phyloP scores from a whole-genome alignment of 2,113 vertebrate genomes.

The Poeciliopsis prolifica region DNA sequence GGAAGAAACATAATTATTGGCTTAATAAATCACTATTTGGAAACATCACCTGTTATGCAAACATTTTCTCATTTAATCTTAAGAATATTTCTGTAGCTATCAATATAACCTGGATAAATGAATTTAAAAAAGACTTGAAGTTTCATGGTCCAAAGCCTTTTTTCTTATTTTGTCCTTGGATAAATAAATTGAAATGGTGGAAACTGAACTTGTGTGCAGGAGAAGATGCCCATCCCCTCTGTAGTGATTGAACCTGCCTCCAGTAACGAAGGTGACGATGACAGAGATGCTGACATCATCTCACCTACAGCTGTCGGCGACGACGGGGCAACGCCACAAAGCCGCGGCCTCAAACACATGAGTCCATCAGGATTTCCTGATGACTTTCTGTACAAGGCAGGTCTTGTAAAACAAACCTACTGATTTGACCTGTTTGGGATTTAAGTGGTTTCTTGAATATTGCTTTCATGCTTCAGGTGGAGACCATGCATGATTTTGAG shows the following conservation, averaged over 20 bases:
- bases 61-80: background rate
- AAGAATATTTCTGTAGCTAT: background rate
- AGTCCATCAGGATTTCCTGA: slow-evolving; percentile 75
- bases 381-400: slow-evolving; percentile 90
- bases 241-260: slow-evolving; percentile 96
- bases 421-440: too few relatives aligned
- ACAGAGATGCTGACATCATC: slow-evolving; percentile 78
- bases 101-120: background rate
- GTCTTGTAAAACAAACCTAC: background rate
- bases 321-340: slow-evolving; percentile 58
- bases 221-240: slow-evolving; percentile 89
- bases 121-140: background rate
- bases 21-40: too few relatives aligned
- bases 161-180: too few relatives aligned
- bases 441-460: background rate
- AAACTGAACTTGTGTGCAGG: slow-evolving; percentile 66
- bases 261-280: slow-evolving; percentile 92
- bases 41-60: too few relatives aligned
- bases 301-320: slow-evolving; percentile 67
- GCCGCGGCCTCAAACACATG: slow-evolving; percentile 56
- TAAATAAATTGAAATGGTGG: too few relatives aligned
- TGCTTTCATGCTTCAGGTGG: slow-evolving; percentile 80
- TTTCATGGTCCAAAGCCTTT: too few relatives aligned
- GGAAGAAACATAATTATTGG: background rate
- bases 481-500: slow-evolving; percentile 94